Conservation (phyloP, 1,140 invertebrate species). For the Lasioglossum baleicum region DNA sequence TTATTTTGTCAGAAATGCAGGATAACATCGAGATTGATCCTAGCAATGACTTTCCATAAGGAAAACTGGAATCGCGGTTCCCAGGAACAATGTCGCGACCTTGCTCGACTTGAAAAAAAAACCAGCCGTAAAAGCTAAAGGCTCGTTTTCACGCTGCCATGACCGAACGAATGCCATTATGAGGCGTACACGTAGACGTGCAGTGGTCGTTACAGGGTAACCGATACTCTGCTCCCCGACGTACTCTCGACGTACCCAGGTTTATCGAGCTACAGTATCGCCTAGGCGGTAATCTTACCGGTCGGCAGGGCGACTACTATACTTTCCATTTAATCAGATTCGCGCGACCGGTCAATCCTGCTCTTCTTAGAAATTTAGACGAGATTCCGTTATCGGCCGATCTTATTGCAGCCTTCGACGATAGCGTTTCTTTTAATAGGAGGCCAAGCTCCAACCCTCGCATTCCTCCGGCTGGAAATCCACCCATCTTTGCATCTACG, state of each 20-base stretch:
- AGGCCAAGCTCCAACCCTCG: too few species aligned
- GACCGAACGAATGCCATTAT: slow-evolving; percentile 18
- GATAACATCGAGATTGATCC: too few species aligned
- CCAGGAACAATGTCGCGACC: neutral
- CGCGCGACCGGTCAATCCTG: slow-evolving; percentile 21
- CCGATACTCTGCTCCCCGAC: slow-evolving; percentile 26
- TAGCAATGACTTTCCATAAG: too few species aligned
- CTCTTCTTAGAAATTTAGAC: slow-evolving; percentile 24
- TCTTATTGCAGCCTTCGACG: slow-evolving; percentile 3
- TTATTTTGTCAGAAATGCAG: too few species aligned
- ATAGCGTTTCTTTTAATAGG: slow-evolving; percentile 14
- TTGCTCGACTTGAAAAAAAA: neutral
- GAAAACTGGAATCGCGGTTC: neutral
- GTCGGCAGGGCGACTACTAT: neutral
- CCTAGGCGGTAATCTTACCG: slow-evolving; percentile 41
- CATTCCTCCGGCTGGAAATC: too few species aligned
- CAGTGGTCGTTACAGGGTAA: slow-evolving; percentile 39
- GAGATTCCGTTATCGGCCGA: slow-evolving; percentile 15
- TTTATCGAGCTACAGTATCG: slow-evolving; percentile 55
- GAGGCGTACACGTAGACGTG: slow-evolving; percentile 11
- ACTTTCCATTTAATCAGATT: slow-evolving; percentile 37
- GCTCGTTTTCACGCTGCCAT: neutral
- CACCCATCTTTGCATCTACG: too few species aligned
- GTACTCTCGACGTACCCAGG: slow-evolving; percentile 19
- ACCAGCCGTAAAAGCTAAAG: neutral